These are phyloP conservation scores for Caenorhabditis sp. DNA, from an alignment of 2,888 invertebrate genomes.

Conservation along the genomic window DNA sequence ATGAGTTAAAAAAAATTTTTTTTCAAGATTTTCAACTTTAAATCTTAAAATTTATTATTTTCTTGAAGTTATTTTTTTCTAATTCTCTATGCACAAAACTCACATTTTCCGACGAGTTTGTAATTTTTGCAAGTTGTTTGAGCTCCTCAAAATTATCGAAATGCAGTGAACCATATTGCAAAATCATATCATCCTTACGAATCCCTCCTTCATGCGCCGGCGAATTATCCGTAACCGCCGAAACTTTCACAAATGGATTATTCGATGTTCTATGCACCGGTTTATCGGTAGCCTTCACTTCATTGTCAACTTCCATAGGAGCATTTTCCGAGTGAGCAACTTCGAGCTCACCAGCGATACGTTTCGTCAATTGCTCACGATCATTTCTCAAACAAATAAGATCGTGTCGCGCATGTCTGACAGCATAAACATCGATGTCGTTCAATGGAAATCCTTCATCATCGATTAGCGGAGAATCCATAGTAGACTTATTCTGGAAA, in stretches of 20 bases:
- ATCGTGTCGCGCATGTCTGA: conserved; percentile 85
- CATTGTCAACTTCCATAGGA: background rate
- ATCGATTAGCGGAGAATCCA: conserved; percentile 86
- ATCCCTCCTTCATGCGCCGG: conserved; percentile 55
- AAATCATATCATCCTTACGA: conserved; percentile 54
- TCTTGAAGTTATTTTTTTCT: too few relatives aligned
- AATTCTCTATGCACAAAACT: conserved; percentile 14
- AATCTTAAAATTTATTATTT: too few relatives aligned
- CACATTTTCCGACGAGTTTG: conserved; percentile 53
- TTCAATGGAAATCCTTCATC: conserved; percentile 84
- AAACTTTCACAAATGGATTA: conserved; percentile 50
- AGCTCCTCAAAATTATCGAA: conserved; percentile 57
- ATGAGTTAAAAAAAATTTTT: too few relatives aligned
- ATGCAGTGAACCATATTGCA: conserved; percentile 66
- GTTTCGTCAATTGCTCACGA: conserved; percentile 83
- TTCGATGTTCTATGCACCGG: conserved; percentile 60
- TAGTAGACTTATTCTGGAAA: conserved; percentile 71
- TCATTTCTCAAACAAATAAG: conserved; percentile 93
- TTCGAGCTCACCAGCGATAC: conserved; percentile 75
- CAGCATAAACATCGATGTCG: conserved; percentile 90
- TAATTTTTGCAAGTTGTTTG: conserved; percentile 52
- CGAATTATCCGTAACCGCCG: conserved; percentile 43
- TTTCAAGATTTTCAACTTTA: too few relatives aligned
- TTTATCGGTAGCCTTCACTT: conserved; percentile 4
- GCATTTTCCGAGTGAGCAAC: conserved; percentile 4